These are phyloP conservation scores for Nannobrachium achirus DNA, from an alignment of 2,113 vertebrate genomes.

Conservation along the genomic window DNA sequence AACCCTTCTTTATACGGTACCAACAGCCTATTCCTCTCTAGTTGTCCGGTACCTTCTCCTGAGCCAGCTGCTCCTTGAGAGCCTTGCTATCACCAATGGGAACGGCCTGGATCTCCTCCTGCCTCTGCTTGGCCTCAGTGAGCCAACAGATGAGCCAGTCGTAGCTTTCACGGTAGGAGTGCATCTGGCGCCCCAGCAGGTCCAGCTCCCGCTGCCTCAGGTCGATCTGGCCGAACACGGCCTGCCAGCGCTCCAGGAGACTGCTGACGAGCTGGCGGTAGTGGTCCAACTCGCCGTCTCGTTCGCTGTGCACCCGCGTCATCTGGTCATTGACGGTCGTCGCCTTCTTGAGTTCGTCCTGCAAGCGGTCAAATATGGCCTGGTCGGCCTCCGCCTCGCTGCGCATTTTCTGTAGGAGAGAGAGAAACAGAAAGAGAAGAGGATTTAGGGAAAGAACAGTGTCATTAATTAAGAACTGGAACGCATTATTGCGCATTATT, in stretches of 20 bases:
- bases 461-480: too few relatives aligned
- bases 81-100: slow-evolving; percentile 77
- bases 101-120: slow-evolving; percentile 88
- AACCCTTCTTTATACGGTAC: background rate
- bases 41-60: slow-evolving; percentile 85
- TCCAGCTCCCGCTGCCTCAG: slow-evolving; percentile 87
- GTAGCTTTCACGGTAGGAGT: slow-evolving; percentile 84
- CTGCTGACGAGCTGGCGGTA: slow-evolving; percentile 81
- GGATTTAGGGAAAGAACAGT: too few relatives aligned
- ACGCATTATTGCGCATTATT: too few relatives aligned
- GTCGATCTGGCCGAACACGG: slow-evolving; percentile 84
- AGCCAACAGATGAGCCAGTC: slow-evolving; percentile 87
- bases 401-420: slow-evolving; percentile 78
- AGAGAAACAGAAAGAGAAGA: background rate
- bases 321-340: slow-evolving; percentile 84
- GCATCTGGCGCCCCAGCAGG: slow-evolving; percentile 87
- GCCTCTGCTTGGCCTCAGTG: slow-evolving; percentile 81
- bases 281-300: slow-evolving; percentile 89
- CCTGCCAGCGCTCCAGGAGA: slow-evolving; percentile 93
- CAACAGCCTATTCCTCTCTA: background rate
- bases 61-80: slow-evolving; percentile 85
- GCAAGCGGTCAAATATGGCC: slow-evolving; percentile 82
- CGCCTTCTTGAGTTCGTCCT: slow-evolving; percentile 84
- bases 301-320: slow-evolving; percentile 86
- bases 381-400: slow-evolving; percentile 83